A percentile compares a stretch with the other conserved stretches of the same genome.
These are phyloP conservation scores for Lytechinus variegatus DNA, from an alignment of 35 echinoderm and acorn worm species.

Conservation along the genomic window DNA sequence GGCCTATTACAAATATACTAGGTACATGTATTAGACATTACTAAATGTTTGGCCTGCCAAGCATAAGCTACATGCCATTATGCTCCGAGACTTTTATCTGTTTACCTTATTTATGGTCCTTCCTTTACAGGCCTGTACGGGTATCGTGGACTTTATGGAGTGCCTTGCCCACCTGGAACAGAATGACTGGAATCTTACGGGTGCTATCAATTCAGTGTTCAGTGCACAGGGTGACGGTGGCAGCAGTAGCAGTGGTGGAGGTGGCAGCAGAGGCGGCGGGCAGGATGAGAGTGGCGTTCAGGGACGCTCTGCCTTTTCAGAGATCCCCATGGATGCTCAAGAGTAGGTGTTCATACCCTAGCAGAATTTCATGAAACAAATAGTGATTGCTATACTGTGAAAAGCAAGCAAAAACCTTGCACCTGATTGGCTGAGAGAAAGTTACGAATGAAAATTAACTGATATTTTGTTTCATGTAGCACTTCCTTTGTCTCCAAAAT, in stretches of 20 bases:
- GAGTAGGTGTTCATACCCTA: background rate
- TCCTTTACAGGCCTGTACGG: conserved; percentile 87
- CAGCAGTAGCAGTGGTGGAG: background rate
- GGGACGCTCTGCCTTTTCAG: background rate
- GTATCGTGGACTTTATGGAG: conserved; percentile 94
- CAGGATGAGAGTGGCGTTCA: background rate
- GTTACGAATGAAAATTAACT: no score
- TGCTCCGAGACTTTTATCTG: background rate
- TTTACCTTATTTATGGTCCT: background rate
- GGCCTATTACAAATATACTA: no score
- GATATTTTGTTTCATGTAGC: no score
- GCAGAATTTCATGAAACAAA: no score
- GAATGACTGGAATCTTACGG: conserved; percentile 87
- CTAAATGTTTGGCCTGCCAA: no score
- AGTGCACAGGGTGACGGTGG: conserved; percentile 61
- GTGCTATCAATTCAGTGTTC: conserved; percentile 88
- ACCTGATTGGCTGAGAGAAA: no score
- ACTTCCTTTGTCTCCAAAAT: no score
- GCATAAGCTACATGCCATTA: background rate
- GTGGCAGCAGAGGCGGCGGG: background rate
- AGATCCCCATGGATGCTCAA: background rate
- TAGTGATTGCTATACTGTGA: no score
- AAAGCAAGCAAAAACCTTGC: no score
- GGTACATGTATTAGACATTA: no score
- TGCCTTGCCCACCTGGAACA: conserved; percentile 93